These are phyloP conservation scores for Pardosa pseudoannulata DNA, from an alignment of 2,888 invertebrate genomes.

Conservation along the genomic window DNA sequence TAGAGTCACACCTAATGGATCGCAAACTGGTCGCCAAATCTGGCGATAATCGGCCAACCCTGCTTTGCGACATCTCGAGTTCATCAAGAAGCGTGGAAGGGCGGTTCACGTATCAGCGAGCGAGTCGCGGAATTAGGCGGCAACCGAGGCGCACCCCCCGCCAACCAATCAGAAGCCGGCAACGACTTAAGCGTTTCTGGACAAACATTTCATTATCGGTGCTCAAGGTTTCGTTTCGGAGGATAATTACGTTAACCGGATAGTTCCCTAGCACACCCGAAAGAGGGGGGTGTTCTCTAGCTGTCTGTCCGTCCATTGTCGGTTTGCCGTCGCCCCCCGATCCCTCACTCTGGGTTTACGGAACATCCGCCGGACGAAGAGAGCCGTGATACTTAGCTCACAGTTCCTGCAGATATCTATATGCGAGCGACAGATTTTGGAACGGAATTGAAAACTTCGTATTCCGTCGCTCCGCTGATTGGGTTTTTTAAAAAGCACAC, in stretches of 20 bases:
- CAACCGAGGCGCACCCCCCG: slow-evolving; percentile 58
- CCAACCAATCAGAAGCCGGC: slow-evolving; percentile 69
- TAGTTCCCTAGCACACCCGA: slow-evolving; percentile 53
- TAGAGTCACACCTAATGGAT: neutral
- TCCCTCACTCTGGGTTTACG: slow-evolving; percentile 7
- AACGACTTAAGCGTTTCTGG: slow-evolving; percentile 72
- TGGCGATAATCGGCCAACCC: slow-evolving; percentile 30
- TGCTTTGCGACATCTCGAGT: neutral
- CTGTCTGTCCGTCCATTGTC: slow-evolving; percentile 39
- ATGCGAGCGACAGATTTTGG: neutral
- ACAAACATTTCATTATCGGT: slow-evolving; percentile 72
- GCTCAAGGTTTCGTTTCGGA: slow-evolving; percentile 60
- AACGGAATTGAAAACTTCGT: neutral
- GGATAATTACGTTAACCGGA: slow-evolving; percentile 74
- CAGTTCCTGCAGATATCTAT: slow-evolving; percentile 6
- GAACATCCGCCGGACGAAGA: slow-evolving; percentile 29
- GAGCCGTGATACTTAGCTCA: neutral
- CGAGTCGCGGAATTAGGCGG: slow-evolving; percentile 71
- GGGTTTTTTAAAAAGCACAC: neutral
- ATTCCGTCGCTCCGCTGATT: neutral
- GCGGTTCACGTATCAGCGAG: slow-evolving; percentile 71
- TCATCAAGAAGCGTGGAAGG: slow-evolving; percentile 37
- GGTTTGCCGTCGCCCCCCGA: slow-evolving; percentile 5
- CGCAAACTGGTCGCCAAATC: neutral
- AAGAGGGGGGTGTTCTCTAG: slow-evolving; percentile 43